Evolutionary conservation across 2,888 invertebrate genomes (phyloP).

Genomic region (Mycalesis mineus): DNA sequence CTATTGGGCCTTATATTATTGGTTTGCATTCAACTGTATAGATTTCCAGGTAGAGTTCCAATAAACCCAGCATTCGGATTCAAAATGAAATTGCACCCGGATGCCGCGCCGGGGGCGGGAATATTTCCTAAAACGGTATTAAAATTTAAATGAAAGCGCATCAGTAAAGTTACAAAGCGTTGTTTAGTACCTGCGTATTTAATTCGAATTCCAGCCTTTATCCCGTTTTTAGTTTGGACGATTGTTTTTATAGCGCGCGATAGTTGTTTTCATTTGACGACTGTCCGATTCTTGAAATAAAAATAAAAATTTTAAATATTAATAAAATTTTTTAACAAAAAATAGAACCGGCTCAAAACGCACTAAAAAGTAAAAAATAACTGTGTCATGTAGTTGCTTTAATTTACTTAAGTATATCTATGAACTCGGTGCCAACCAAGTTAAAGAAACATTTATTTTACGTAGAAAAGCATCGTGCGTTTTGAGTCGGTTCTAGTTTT

Average conservation of each 20-base stretch:
- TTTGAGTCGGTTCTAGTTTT: no score
- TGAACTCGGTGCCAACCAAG: no score
- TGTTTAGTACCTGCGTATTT: constrained; percentile 36
- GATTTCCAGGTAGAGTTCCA: constrained; percentile 5
- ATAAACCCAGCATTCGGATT: constrained; percentile 3
- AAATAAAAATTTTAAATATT: neutral
- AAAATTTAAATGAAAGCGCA: constrained; percentile 30
- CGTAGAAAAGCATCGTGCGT: no score
- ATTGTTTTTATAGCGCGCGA: neutral
- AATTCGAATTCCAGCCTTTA: constrained; percentile 46
- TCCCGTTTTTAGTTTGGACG: constrained; percentile 7
- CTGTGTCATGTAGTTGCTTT: no score
- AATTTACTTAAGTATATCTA: no score
- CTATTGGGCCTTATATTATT: neutral
- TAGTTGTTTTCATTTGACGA: neutral
- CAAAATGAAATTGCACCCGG: constrained; percentile 16
- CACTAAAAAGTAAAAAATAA: no score
- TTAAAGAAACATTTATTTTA: no score
- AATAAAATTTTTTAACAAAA: neutral
- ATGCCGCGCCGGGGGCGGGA: constrained; percentile 18
- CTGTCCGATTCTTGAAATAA: neutral
- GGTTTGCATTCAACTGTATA: neutral
- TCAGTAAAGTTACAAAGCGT: constrained; percentile 30
- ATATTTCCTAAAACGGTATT: constrained; percentile 29
- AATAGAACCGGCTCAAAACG: no score